phyloP scores from a whole-genome alignment of 53 echinoderm and acorn worm genomes.

The Luidia sarsii region DNA sequence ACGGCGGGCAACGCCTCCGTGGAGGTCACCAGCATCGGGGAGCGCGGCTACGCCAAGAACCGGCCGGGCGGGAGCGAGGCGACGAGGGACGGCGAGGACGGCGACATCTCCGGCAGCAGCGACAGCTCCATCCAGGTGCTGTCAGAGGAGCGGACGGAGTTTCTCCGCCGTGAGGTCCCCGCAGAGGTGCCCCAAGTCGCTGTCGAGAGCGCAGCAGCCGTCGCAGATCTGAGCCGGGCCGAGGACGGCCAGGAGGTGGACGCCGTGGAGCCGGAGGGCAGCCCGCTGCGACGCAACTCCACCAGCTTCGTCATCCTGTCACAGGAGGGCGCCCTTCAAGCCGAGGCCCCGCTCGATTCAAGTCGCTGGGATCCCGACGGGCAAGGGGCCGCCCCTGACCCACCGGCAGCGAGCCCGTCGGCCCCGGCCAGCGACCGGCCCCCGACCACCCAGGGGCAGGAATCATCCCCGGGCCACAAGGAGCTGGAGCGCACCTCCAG shows the following conservation, averaged over 20 bases:
- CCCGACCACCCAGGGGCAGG: constrained; percentile 11
- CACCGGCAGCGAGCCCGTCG: constrained; percentile 4
- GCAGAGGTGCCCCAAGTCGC: neutral
- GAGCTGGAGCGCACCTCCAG: constrained; percentile 24
- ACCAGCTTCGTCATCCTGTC: constrained; percentile 69
- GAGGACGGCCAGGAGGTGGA: neutral
- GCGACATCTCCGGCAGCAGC: constrained; percentile 42
- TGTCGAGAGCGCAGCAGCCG: neutral
- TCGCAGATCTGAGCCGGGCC: neutral
- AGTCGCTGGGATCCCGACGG: neutral
- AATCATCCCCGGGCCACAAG: neutral
- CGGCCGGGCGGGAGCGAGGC: neutral
- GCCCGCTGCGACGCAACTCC: constrained; percentile 49
- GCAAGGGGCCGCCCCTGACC: neutral
- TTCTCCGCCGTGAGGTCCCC: neutral
- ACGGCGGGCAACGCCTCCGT: neutral
- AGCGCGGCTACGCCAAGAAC: neutral
- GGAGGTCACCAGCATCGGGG: neutral
- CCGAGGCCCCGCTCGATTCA: neutral
- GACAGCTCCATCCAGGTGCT: constrained; percentile 74
- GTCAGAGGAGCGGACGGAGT: constrained; percentile 53
- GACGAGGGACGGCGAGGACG: neutral
- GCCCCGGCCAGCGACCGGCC: constrained; percentile 21
- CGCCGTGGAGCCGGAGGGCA: constrained; percentile 3
- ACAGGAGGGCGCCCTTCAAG: neutral